Base-by-base conservation (phyloP, 2,113 vertebrate species). In the Pedionomus torquatus region DNA sequence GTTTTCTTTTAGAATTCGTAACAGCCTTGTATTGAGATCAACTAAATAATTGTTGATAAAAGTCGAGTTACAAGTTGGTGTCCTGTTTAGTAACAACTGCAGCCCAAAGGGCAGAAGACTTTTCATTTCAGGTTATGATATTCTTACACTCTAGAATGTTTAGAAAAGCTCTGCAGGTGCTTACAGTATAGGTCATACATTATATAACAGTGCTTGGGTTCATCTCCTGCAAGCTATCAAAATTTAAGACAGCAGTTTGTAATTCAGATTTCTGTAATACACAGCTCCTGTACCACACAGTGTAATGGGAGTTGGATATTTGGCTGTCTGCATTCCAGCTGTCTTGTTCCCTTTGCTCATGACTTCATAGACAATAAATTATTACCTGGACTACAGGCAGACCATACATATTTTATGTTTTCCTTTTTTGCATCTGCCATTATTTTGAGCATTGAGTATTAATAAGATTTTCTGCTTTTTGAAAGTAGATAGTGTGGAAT, bases 301-400 rank as follows among this genome's bases (percentile, higher is more conserved):
- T 26, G 20, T 30, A 21, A 14, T 0, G 0, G 0, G 31, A 60
- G 21, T 19, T 79, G n/a, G n/a, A 4, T 75, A 19, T 87, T 89
- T 58, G 68, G 24, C 61, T 66, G 35, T 51, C 69, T 86, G 60
- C 19, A 28, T 26, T 75, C 66, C 35, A 41, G 15, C 30, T 85
- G 2, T 64, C 35, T 86, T 71, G 15, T 57, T 81, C 15, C 48
- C 39, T 87, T 84, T 93, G 31, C n/a, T 87, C 21, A 55, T 84
- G 20, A 14, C 52, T 90, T 91, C 46, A 39, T 37, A 89, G 81
- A 35, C n/a, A 82, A 16, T 43, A 77, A 57, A 66, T 87, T 72
- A 79, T 83, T 69, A 60, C 39, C 54, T 77, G 63, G 14, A 37
- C 17, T 72, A 28, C 16, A 55, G 41, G 26, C 30, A 88, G 31